phyloP scores from a whole-genome alignment of 1,140 invertebrate genomes.

The Drosophila repletoides region DNA sequence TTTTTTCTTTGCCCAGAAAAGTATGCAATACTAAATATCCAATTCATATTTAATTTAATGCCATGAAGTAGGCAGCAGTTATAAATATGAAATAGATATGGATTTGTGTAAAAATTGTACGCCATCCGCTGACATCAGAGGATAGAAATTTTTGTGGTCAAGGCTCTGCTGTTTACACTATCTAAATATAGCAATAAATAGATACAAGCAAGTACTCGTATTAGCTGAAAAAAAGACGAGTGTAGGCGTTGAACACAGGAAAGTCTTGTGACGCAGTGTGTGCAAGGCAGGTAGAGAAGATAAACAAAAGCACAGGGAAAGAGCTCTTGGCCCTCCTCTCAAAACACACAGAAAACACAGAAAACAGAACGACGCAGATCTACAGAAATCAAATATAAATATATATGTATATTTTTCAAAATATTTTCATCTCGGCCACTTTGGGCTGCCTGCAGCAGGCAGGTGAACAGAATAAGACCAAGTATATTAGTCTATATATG shows the following conservation, averaged over 20 bases:
- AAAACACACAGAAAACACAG: constrained; percentile 32
- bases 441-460: constrained; percentile 35
- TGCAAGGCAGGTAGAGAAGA: constrained; percentile 46
- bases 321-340: constrained; percentile 21
- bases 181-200: constrained; percentile 55
- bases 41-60: background rate
- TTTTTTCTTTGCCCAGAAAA: constrained; percentile 7
- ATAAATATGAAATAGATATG: constrained; percentile 19
- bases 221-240: constrained; percentile 27
- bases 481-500: constrained; percentile 3
- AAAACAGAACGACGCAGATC: constrained; percentile 55
- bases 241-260: constrained; percentile 59
- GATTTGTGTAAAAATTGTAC: constrained; percentile 35
- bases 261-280: constrained; percentile 68
- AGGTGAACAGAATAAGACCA: constrained; percentile 28
- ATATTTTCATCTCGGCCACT: constrained; percentile 42
- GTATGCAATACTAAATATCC: constrained; percentile 21
- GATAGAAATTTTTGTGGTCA: constrained; percentile 66
- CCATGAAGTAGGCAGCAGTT: background rate
- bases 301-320: constrained; percentile 50
- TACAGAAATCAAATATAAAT: constrained; percentile 18
- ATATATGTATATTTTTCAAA: constrained; percentile 23
- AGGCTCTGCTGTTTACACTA: constrained; percentile 62
- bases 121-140: constrained; percentile 66
- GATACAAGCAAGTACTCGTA: constrained; percentile 4